Percentiles rank a stretch among this genome's conserved stretches.
These are phyloP conservation scores for Vesta saturnalis DNA, from an alignment of 2,888 invertebrate species.

Conservation along the genomic window DNA sequence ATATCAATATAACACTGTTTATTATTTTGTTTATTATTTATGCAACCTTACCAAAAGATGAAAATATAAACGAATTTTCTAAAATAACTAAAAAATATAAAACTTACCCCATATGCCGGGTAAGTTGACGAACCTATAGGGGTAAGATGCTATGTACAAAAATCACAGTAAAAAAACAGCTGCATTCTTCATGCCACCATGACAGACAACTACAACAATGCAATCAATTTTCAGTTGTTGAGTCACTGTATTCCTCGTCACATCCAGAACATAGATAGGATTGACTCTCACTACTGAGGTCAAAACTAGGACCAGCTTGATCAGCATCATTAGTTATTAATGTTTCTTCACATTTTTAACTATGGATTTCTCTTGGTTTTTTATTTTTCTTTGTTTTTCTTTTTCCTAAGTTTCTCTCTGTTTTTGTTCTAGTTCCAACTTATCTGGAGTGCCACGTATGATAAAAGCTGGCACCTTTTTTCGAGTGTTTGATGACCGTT, in stretches of 20 bases:
- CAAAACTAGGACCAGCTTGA: too few species aligned
- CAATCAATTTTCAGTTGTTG: not conserved
- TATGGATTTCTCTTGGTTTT: too few species aligned
- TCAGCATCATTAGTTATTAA: too few species aligned
- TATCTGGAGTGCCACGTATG: not conserved
- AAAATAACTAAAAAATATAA: not conserved
- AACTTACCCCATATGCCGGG: too few species aligned
- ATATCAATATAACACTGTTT: not conserved
- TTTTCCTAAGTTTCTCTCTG: not conserved
- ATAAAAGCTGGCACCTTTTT: not conserved
- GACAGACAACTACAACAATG: not conserved
- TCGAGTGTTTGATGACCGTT: not conserved
- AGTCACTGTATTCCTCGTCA: not conserved
- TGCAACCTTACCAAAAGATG: not conserved
- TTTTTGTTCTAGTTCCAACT: not conserved
- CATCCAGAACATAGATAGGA: not conserved
- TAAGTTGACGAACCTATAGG: too few species aligned
- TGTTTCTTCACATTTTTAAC: too few species aligned
- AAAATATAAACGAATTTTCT: not conserved
- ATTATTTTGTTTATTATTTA: not conserved
- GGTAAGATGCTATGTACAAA: not conserved
- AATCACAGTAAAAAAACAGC: not conserved
- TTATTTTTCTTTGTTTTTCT: too few species aligned
- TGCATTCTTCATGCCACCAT: not conserved
- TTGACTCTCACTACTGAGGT: too few species aligned